Evolutionary conservation across 1,140 invertebrate species (phyloP).

Genomic region (Octopus bimaculoides): DNA sequence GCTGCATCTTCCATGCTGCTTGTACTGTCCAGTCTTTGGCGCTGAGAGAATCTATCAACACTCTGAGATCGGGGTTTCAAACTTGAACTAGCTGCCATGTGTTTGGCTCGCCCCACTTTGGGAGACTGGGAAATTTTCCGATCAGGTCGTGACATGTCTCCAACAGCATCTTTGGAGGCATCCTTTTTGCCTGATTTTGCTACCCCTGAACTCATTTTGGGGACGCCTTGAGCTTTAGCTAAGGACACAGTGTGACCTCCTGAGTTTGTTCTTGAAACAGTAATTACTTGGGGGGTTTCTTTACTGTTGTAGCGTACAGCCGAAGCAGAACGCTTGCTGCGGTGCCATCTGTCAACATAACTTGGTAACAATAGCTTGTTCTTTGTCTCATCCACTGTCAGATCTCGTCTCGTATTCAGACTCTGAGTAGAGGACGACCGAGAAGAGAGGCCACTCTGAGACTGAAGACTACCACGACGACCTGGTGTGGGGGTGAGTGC

Average conservation of each 20-base stretch:
- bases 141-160: neutral
- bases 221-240: neutral
- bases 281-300: neutral
- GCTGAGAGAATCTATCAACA: neutral
- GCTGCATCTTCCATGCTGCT: neutral
- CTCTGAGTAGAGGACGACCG: neutral
- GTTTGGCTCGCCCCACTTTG: neutral
- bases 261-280: neutral
- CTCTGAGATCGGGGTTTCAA: neutral
- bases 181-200: neutral
- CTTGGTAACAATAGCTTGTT: neutral
- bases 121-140: neutral
- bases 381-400: neutral
- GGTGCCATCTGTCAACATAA: slow-evolving; percentile 1
- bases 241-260: slow-evolving; percentile 1
- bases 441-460: neutral
- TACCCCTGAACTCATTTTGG: neutral
- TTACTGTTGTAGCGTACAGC: neutral
- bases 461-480: neutral
- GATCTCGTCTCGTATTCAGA: neutral
- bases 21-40: neutral
- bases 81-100: neutral
- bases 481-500: neutral
- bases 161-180: neutral
- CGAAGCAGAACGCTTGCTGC: neutral